phyloP scores from a whole-genome alignment of 2,797 vertebrate genomes.

The Sitta carolinensis region DNA sequence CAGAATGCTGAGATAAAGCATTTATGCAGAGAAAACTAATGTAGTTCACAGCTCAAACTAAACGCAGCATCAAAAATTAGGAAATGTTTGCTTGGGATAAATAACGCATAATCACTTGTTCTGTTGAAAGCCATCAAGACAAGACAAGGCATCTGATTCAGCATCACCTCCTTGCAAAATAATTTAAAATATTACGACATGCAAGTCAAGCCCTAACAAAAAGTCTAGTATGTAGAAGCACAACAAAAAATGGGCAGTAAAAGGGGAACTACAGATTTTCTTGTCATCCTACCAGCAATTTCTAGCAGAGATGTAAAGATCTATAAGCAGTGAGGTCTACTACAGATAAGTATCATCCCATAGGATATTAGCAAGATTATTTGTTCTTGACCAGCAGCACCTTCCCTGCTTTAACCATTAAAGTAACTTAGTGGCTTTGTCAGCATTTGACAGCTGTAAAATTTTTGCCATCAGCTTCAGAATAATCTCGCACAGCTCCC shows the following conservation, averaged over 20 bases:
- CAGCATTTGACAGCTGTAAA: background rate
- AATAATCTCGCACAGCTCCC: background rate
- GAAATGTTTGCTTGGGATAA: background rate
- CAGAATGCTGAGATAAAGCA: background rate
- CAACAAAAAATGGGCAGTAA: background rate
- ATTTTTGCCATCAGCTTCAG: background rate
- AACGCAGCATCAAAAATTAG: background rate
- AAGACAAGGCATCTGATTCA: background rate
- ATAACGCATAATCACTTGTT: background rate
- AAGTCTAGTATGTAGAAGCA: rapidly evolving
- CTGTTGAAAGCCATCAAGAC: background rate
- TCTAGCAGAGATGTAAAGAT: background rate
- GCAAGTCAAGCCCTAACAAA: background rate
- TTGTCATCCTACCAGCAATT: background rate
- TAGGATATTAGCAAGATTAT: background rate
- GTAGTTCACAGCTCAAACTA: background rate
- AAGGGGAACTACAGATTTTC: background rate
- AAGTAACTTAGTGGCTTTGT: background rate
- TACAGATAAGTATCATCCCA: background rate
- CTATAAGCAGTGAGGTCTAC: background rate
- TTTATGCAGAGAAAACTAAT: background rate
- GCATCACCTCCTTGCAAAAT: background rate
- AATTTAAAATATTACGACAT: background rate
- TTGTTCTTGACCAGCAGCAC: background rate
- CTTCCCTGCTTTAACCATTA: background rate